These are phyloP conservation scores for Pinctada fucata DNA, from an alignment of 2,888 invertebrate species.

Conservation along the genomic window DNA sequence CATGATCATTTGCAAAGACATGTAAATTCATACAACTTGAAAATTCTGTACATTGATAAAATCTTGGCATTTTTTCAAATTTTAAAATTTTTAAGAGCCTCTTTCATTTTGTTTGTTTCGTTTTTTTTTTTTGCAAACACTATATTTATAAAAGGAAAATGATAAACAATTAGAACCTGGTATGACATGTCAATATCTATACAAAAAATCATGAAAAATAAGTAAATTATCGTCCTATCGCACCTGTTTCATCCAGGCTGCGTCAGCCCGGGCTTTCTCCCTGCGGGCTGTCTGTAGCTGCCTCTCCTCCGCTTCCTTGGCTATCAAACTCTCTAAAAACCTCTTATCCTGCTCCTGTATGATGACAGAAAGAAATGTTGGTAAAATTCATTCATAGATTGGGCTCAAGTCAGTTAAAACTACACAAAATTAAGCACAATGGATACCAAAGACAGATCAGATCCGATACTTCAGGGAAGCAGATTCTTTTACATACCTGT, in stretches of 20 bases:
- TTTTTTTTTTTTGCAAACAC: no score
- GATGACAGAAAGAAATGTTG: neutral
- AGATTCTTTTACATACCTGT: neutral
- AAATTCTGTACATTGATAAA: no score
- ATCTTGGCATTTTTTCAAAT: no score
- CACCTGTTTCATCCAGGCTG: slow-evolving; percentile 75
- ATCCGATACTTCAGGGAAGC: neutral
- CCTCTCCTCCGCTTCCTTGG: slow-evolving; percentile 68
- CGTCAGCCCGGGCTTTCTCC: slow-evolving; percentile 74
- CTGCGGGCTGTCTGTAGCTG: slow-evolving; percentile 67
- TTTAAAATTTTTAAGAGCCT: no score
- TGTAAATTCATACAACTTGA: no score
- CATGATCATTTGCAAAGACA: no score
- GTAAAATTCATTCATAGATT: neutral
- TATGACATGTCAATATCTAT: no score
- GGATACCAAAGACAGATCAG: neutral
- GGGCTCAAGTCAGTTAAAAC: neutral
- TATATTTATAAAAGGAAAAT: no score
- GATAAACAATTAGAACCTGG: no score
- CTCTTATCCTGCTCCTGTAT: slow-evolving; percentile 71
- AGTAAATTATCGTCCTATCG: no score
- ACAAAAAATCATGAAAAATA: no score
- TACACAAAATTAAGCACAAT: neutral
- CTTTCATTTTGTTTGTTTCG: no score
- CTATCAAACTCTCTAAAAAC: slow-evolving; percentile 68